phyloP scores from a whole-genome alignment of 2,888 invertebrate species.

The Eurytoma californica region DNA sequence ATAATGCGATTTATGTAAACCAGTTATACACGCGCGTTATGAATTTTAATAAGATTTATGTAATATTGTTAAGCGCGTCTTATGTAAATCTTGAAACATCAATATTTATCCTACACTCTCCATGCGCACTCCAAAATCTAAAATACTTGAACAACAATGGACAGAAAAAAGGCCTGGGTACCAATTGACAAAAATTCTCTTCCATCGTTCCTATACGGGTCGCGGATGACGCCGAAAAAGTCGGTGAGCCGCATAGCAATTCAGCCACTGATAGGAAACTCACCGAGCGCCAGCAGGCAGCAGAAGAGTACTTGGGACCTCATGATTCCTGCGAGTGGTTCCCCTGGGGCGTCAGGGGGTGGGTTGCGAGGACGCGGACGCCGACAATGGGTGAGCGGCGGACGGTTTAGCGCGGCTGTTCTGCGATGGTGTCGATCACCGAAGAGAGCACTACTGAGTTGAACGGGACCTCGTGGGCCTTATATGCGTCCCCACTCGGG shows the following conservation, averaged over 20 bases:
- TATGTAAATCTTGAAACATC: too few species aligned
- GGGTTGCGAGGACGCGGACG: too few species aligned
- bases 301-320: conserved; percentile 35
- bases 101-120: too few species aligned
- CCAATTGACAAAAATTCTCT: too few species aligned
- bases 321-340: conserved; percentile 15
- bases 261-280: conserved; percentile 7
- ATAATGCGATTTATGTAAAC: too few species aligned
- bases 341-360: not conserved
- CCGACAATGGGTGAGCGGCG: not conserved
- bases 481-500: conserved; percentile 70
- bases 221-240: conserved; percentile 13
- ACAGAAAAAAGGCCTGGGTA: too few species aligned
- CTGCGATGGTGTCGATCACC: conserved; percentile 68
- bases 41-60: too few species aligned
- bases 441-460: conserved; percentile 63
- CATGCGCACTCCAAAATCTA: too few species aligned
- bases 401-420: not conserved
- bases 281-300: conserved; percentile 47
- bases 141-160: too few species aligned
- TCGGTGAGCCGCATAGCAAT: not conserved
- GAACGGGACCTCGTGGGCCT: conserved; percentile 69
- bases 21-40: too few species aligned
- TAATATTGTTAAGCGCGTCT: too few species aligned
- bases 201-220: too few species aligned